phyloP scores from a whole-genome alignment of 2,113 vertebrate genomes.

The Epinephelus cyanopodus region DNA sequence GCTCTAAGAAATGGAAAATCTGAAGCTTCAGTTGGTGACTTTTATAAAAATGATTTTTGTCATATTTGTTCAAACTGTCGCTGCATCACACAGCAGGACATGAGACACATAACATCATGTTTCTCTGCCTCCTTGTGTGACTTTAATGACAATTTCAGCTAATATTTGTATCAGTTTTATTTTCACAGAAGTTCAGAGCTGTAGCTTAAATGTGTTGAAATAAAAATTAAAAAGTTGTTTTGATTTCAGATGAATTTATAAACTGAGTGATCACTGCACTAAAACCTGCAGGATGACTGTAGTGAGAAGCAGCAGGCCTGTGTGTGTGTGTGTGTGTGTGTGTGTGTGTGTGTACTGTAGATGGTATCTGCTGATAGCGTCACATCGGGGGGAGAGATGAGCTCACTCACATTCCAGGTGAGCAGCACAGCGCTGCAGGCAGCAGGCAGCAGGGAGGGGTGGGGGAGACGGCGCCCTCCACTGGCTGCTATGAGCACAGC shows the following conservation, averaged over 20 bases:
- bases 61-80: too few species aligned
- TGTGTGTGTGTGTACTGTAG: constrained; percentile 1
- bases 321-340: constrained; percentile 12
- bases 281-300: neutral
- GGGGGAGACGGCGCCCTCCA: constrained; percentile 32
- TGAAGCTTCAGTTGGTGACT: too few species aligned
- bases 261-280: neutral
- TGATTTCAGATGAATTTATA: too few species aligned
- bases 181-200: too few species aligned
- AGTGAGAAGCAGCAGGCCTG: neutral
- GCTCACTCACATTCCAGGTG: constrained; percentile 49
- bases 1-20: too few species aligned
- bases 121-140: too few species aligned
- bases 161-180: too few species aligned
- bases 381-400: constrained; percentile 23
- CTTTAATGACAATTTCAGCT: too few species aligned
- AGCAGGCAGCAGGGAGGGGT: neutral
- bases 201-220: neutral
- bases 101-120: too few species aligned
- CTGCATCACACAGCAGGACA: too few species aligned
- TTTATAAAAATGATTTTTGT: too few species aligned
- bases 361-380: constrained; percentile 49
- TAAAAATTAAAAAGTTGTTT: neutral
- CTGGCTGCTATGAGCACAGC: constrained; percentile 15
- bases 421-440: constrained; percentile 24